Conservation (phyloP, 2,113 vertebrate species). For the Alaudala cheleensis region DNA sequence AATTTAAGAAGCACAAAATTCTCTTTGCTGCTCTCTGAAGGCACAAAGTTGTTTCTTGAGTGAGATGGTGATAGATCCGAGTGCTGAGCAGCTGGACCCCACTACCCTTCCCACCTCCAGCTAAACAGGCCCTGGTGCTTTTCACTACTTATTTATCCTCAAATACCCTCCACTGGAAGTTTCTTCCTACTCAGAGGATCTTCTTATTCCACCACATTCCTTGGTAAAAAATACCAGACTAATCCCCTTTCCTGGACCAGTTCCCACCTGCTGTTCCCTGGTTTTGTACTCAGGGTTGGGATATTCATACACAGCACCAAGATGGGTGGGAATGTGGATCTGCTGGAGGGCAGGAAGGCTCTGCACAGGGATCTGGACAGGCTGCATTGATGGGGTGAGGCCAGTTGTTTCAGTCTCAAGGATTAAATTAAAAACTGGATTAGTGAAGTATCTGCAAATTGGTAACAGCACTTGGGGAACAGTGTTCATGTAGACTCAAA, state of each 20-base stretch:
- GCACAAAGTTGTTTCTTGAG: not conserved
- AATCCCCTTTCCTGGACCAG: not conserved
- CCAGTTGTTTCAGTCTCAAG: not conserved
- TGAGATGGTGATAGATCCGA: fast-evolving
- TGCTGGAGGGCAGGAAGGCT: not conserved
- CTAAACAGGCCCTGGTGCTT: fast-evolving
- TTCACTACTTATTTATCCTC: not conserved
- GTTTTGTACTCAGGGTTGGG: not conserved
- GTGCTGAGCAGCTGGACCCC: not conserved
- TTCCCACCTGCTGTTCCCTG: fast-evolving
- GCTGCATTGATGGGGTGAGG: not conserved
- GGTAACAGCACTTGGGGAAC: not conserved
- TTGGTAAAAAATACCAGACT: not conserved
- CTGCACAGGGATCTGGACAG: not conserved
- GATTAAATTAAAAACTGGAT: not conserved
- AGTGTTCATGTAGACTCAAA: fast-evolving
- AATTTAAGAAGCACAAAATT: not conserved
- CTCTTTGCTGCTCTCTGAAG: not conserved
- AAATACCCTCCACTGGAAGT: not conserved
- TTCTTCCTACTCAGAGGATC: not conserved
- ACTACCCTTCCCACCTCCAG: not conserved
- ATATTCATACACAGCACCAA: not conserved
- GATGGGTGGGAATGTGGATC: not conserved
- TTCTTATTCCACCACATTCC: not conserved
- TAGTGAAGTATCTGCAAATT: not conserved